Evolutionary conservation across 1,140 invertebrate species (phyloP).

Genomic region (Lethrus apterus): DNA sequence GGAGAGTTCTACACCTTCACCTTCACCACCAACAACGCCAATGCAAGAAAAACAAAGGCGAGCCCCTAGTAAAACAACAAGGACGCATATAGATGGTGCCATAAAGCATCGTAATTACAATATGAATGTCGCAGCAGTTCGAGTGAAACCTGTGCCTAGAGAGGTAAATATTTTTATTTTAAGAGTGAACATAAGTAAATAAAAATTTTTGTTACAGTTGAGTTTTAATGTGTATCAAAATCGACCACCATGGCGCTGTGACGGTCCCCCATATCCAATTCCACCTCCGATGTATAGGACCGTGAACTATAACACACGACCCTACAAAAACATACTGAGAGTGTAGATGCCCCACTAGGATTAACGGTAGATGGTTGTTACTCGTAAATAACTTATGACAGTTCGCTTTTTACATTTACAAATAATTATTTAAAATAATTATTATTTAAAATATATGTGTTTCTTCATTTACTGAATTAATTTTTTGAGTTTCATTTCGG

Average conservation of each 20-base stretch:
- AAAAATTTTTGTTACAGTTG: slow-evolving; percentile 30
- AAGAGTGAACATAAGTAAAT: too few relatives aligned
- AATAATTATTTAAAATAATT: slow-evolving; percentile 19
- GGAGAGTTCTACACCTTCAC: slow-evolving; percentile 25
- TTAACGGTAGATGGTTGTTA: slow-evolving; percentile 34
- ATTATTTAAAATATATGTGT: slow-evolving; percentile 20
- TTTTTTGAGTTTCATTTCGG: slow-evolving; percentile 15
- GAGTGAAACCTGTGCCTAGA: slow-evolving; percentile 32
- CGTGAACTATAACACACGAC: slow-evolving; percentile 35
- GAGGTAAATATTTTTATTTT: slow-evolving; percentile 35
- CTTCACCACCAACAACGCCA: slow-evolving; percentile 32
- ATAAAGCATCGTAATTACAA: slow-evolving; percentile 30
- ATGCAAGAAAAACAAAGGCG: slow-evolving; percentile 31
- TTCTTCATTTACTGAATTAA: slow-evolving; percentile 18
- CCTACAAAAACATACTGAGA: slow-evolving; percentile 37
- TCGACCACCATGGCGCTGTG: slow-evolving; percentile 31
- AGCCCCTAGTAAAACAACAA: slow-evolving; percentile 20
- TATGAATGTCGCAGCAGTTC: slow-evolving; percentile 23
- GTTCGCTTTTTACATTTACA: slow-evolving; percentile 19
- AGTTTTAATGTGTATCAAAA: slow-evolving; percentile 35
- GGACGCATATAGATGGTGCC: slow-evolving; percentile 22
- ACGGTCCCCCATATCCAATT: slow-evolving; percentile 27
- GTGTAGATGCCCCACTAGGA: slow-evolving; percentile 32
- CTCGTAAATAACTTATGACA: slow-evolving; percentile 20
- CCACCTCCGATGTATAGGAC: slow-evolving; percentile 35